These are phyloP conservation scores for Aphyosemion australe DNA, from an alignment of 2,113 vertebrate genomes.

Conservation along the genomic window DNA sequence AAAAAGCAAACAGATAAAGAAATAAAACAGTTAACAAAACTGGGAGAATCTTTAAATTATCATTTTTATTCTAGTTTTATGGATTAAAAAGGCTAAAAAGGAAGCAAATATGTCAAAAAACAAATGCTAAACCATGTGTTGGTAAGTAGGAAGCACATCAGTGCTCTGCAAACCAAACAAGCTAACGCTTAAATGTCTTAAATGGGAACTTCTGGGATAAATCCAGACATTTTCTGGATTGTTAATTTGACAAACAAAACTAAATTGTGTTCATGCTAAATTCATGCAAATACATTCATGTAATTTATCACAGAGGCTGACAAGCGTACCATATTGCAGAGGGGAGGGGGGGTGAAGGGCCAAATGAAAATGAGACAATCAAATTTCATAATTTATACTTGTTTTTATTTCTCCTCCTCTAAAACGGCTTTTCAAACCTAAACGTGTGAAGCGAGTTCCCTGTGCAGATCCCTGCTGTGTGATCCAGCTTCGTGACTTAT, in stretches of 20 bases:
- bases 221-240: constrained; percentile 81
- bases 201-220: constrained; percentile 65
- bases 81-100: background rate
- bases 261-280: constrained; percentile 92
- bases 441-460: constrained; percentile 16
- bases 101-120: background rate
- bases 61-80: background rate
- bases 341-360: constrained; percentile 86
- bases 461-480: constrained; percentile 85
- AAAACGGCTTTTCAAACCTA: constrained; percentile 62
- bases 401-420: constrained; percentile 42
- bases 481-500: constrained; percentile 84
- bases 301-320: constrained; percentile 96
- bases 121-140: background rate
- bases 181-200: too few relatives aligned
- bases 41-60: too few relatives aligned
- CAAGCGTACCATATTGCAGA: constrained; percentile 95
- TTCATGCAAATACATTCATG: constrained; percentile 97
- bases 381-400: constrained; percentile 86
- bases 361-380: constrained; percentile 91
- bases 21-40: background rate
- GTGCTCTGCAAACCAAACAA: background rate
- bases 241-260: constrained; percentile 89
- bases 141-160: background rate
- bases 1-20: background rate